Evolutionary conservation across 2,888 invertebrate species (phyloP), one percentile per base, ranked within the genome.

Genomic region (Belgica antarctica): DNA sequence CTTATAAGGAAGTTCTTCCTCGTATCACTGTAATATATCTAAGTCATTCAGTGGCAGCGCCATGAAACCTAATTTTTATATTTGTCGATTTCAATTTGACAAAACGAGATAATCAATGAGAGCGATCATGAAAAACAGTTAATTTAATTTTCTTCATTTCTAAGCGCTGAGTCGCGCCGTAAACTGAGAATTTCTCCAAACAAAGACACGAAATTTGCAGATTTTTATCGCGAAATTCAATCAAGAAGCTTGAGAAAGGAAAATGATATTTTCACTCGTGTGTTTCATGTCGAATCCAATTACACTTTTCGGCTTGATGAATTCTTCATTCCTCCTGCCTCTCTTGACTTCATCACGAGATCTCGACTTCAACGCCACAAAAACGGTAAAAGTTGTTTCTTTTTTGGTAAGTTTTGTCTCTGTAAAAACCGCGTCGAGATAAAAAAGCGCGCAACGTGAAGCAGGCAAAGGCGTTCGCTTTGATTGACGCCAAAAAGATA

Each of bases 401-500:
- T 17, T 22, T 52, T 52, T 52, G 19, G 52, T 19, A 31, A 8
- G 34, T 52, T 52, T 17, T 52, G 52, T 52, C 52, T 17, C 52
- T 52, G 3, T 10, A n/a, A 41, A 52, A 52, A 52, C 52, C 17
- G 52, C 52, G 22, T n/a, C n/a, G n/a, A n/a, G n/a, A n/a, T n/a
- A 52, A 52, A 41, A 41, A n/a, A 41, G 12, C 12, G 7, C 15
- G 15, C 41, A 41, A 12, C 15, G 12, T 41, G 7, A 52, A 52
- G 52, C 17, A 52, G n/a, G 52, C 8, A 52, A 52, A 52, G 52
- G 52, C 52, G 52, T 52, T n/a, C 19, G 17, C 2, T 52, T 52
- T 52, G 52, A 52, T 52, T 52, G 52, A 52, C 52, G n/a, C 52
- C 17, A 52, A 52, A 52, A 52, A 52, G 52, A 52, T 52, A 17